Evolutionary conservation across 1,140 invertebrate genomes (phyloP).

Genomic region (Drosophila kepulauana): DNA sequence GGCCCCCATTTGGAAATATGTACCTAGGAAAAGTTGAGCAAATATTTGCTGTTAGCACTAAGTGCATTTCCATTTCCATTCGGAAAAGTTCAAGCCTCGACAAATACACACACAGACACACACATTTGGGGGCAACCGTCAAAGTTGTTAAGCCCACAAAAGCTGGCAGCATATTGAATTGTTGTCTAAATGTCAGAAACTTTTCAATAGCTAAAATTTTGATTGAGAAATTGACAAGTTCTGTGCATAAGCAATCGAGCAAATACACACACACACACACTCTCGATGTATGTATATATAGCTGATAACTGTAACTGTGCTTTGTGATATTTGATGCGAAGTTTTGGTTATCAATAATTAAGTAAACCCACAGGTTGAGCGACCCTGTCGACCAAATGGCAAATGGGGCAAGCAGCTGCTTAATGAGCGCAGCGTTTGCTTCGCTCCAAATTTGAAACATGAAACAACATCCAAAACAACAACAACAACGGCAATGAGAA

Average conservation of each 20-base stretch:
- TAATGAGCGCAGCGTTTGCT: slow-evolving; percentile 39
- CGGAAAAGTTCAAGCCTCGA: slow-evolving; percentile 9
- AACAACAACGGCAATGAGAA: slow-evolving; percentile 1
- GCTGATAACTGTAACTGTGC: slow-evolving; percentile 7
- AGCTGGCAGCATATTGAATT: slow-evolving; percentile 30
- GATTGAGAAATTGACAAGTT: slow-evolving; percentile 37
- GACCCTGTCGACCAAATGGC: neutral
- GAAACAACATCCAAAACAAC: slow-evolving; percentile 41
- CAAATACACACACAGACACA: slow-evolving; percentile 7
- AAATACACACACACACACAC: slow-evolving; percentile 23
- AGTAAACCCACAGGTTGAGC: slow-evolving; percentile 54
- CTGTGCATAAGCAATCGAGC: slow-evolving; percentile 36
- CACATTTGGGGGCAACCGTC: neutral
- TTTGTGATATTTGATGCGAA: slow-evolving; percentile 50
- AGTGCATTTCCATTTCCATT: slow-evolving; percentile 14
- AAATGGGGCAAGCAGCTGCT: slow-evolving; percentile 60
- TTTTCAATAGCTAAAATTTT: slow-evolving; percentile 26
- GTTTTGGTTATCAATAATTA: slow-evolving; percentile 66
- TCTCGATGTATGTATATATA: neutral
- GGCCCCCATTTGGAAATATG: slow-evolving; percentile 1
- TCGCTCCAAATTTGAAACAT: slow-evolving; percentile 66
- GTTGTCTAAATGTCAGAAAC: slow-evolving; percentile 28
- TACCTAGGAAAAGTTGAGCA: slow-evolving; percentile 2
- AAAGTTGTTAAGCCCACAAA: slow-evolving; percentile 22
- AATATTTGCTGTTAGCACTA: slow-evolving; percentile 8